These are phyloP conservation scores for Paramacrobiotus metropolitanus DNA, from an alignment of 1,140 invertebrate species.

Conservation along the genomic window DNA sequence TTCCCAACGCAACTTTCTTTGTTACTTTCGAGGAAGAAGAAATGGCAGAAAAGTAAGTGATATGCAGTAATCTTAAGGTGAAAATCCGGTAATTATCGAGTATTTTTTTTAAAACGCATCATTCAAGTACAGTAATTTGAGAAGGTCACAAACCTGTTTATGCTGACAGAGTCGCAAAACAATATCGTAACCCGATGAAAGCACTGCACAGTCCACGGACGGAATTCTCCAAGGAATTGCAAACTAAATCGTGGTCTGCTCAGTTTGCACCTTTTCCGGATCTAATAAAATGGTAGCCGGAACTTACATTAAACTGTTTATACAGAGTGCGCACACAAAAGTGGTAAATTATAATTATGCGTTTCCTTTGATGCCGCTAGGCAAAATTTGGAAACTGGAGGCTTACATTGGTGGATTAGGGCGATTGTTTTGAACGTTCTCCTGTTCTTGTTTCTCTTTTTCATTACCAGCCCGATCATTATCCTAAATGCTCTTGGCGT, in stretches of 20 bases:
- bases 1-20: not conserved
- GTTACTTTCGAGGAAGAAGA: not conserved
- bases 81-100: too few species aligned
- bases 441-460: not conserved
- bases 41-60: not conserved
- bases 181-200: not conserved
- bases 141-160: too few species aligned
- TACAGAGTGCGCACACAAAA: too few species aligned
- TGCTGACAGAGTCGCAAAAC: not conserved
- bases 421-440: not conserved
- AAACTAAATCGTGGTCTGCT: not conserved
- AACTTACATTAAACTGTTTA: too few species aligned
- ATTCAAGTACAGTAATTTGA: too few species aligned
- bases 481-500: not conserved
- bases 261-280: not conserved
- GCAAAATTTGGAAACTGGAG: not conserved
- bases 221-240: not conserved
- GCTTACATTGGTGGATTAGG: not conserved
- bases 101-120: too few species aligned
- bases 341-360: too few species aligned
- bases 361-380: not conserved
- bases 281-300: not conserved
- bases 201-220: not conserved
- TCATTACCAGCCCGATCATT: not conserved
- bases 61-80: not conserved